These are phyloP conservation scores for Punctoribates punctum DNA, from an alignment of 2,888 invertebrate species.

Conservation along the genomic window DNA sequence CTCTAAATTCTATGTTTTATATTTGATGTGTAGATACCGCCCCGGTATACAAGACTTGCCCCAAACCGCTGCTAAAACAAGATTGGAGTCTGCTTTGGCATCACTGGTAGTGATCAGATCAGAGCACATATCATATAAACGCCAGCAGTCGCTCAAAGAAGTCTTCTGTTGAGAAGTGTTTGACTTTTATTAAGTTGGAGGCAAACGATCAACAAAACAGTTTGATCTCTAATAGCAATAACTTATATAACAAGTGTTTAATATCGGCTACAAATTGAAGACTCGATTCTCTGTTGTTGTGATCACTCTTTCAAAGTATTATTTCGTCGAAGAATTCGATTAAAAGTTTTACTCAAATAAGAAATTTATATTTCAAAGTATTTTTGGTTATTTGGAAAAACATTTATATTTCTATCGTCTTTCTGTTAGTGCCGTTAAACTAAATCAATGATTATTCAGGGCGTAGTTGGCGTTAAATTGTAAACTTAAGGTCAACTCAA, in stretches of 20 bases:
- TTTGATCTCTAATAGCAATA: neutral
- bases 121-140: conserved; percentile 26
- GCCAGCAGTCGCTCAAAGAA: conserved; percentile 28
- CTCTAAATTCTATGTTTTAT: conserved; percentile 10
- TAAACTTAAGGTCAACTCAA: conserved; percentile 33
- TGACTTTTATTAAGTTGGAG: neutral
- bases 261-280: no score
- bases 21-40: conserved; percentile 19
- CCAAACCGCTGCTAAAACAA: conserved; percentile 33
- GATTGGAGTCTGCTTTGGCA: conserved; percentile 14
- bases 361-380: neutral
- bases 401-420: neutral
- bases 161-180: neutral
- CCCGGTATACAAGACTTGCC: conserved; percentile 36
- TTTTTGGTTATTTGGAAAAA: neutral
- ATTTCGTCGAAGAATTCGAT: no score
- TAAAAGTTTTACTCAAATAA: neutral
- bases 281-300: no score
- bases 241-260: no score
- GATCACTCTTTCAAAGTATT: no score
- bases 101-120: conserved; percentile 7
- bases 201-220: neutral
- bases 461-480: conserved; percentile 30
- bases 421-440: conserved; percentile 4
- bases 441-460: conserved; percentile 36